These are phyloP conservation scores for Muricea muricata DNA, from an alignment of 92 coral and sea anemone genomes.

Conservation along the genomic window DNA sequence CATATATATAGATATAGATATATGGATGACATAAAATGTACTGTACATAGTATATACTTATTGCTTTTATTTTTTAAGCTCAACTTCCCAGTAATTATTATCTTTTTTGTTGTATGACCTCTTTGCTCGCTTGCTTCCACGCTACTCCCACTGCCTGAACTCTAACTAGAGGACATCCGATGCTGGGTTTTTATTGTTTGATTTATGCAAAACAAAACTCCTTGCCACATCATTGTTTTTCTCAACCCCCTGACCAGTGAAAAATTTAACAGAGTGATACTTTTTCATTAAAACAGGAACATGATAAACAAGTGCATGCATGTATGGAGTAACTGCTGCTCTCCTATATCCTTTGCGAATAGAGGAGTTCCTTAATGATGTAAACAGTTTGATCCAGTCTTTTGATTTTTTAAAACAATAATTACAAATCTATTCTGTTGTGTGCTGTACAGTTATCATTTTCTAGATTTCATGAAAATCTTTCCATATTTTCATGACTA, in stretches of 20 bases:
- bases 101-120: conserved; percentile 1
- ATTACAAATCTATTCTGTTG: conserved; percentile 3
- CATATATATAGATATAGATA: background rate
- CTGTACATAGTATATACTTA: background rate
- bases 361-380: conserved; percentile 41
- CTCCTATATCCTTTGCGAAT: conserved; percentile 52
- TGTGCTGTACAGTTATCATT: conserved; percentile 37
- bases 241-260: conserved; percentile 72
- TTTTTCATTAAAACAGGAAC: conserved; percentile 54
- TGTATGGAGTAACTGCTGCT: conserved; percentile 68
- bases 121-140: background rate
- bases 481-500: conserved; percentile 60
- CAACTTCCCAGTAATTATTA: conserved; percentile 3
- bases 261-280: conserved; percentile 53
- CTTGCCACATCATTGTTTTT: conserved; percentile 66
- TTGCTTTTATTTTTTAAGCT: background rate
- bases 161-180: background rate
- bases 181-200: conserved; percentile 2
- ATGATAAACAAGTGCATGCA: conserved; percentile 62
- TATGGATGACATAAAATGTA: background rate
- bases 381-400: conserved; percentile 60
- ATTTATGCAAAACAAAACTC: conserved; percentile 28
- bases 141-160: background rate
- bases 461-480: conserved; percentile 52
- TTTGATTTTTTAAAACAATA: conserved; percentile 47